These are phyloP conservation scores for Aporophyla lueneburgensis DNA, from an alignment of 2,888 invertebrate species.

Conservation along the genomic window DNA sequence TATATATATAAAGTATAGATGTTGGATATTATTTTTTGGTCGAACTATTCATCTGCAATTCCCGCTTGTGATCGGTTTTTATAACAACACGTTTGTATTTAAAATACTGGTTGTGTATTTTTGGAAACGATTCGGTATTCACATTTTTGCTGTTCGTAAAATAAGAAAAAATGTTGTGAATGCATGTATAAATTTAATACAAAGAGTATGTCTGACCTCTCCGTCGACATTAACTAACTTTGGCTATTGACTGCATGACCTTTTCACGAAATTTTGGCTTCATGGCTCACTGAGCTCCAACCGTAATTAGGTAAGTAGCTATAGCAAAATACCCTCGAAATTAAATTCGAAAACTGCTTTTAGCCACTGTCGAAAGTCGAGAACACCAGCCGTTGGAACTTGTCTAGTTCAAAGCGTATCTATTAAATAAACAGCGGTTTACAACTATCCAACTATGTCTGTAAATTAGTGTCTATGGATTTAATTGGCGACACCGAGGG, in stretches of 20 bases:
- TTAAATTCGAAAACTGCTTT: conserved; percentile 61
- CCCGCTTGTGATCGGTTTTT: conserved; percentile 16
- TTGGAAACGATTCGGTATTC: background rate
- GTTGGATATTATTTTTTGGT: conserved; percentile 16
- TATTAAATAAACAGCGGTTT: conserved; percentile 63
- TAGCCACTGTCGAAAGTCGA: conserved; percentile 36
- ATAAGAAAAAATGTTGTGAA: background rate
- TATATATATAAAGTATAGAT: too few species aligned
- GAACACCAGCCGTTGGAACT: conserved; percentile 41
- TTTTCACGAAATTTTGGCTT: conserved; percentile 38
- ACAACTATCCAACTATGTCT: conserved; percentile 64
- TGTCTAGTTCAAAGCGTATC: conserved; percentile 48
- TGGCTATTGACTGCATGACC: conserved; percentile 45
- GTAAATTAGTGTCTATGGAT: conserved; percentile 66
- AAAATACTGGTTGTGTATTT: background rate
- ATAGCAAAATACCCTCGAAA: conserved; percentile 61
- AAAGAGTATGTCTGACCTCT: conserved; percentile 9
- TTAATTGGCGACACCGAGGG: conserved; percentile 59
- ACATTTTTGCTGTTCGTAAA: background rate
- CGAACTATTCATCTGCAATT: conserved; percentile 22
- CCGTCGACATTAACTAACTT: conserved; percentile 49
- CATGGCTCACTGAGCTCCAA: conserved; percentile 33
- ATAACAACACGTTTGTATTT: background rate
- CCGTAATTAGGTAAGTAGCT: conserved; percentile 44
- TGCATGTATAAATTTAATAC: background rate